Percentiles rank a stretch among this genome's conserved stretches.
Evolutionary conservation across 2,113 vertebrate genomes (phyloP).

Genomic region (Misgurnus mizolepis): DNA sequence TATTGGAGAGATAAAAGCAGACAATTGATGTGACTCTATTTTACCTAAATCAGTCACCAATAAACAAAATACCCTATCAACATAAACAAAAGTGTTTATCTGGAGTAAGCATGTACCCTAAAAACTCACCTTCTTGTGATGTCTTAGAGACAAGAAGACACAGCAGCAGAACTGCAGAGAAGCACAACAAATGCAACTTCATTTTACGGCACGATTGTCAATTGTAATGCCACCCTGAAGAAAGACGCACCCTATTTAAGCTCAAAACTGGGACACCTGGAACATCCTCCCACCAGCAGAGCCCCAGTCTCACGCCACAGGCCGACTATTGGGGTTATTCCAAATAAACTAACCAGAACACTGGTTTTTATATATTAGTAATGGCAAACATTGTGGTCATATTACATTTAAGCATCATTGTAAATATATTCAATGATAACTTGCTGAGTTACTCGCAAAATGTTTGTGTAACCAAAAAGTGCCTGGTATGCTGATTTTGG

Average conservation of each 20-base stretch:
- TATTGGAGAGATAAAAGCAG: slow-evolving; percentile 44
- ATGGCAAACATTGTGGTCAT: not conserved
- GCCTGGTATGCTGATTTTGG: not conserved
- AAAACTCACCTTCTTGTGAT: not conserved
- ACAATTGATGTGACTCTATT: not conserved
- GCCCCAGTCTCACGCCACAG: not conserved
- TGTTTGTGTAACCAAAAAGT: not conserved
- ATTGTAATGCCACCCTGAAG: slow-evolving; percentile 10
- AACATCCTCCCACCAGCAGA: slow-evolving; percentile 3
- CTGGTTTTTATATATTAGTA: not conserved
- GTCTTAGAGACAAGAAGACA: not conserved
- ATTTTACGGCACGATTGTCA: slow-evolving; percentile 15
- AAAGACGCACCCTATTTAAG: slow-evolving; percentile 27
- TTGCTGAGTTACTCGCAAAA: too few relatives aligned
- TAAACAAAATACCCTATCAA: not conserved
- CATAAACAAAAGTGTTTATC: not conserved
- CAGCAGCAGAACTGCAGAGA: slow-evolving; percentile 4
- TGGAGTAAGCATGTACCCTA: not conserved
- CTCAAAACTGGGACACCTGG: not conserved
- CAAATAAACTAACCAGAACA: not conserved
- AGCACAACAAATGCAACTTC: not conserved
- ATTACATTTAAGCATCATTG: not conserved
- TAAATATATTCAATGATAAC: too few relatives aligned
- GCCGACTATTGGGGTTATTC: not conserved
- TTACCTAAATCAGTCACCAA: not conserved